Evolutionary conservation across 1,140 invertebrate genomes (phyloP).

Genomic region (Coptotermes formosanus): DNA sequence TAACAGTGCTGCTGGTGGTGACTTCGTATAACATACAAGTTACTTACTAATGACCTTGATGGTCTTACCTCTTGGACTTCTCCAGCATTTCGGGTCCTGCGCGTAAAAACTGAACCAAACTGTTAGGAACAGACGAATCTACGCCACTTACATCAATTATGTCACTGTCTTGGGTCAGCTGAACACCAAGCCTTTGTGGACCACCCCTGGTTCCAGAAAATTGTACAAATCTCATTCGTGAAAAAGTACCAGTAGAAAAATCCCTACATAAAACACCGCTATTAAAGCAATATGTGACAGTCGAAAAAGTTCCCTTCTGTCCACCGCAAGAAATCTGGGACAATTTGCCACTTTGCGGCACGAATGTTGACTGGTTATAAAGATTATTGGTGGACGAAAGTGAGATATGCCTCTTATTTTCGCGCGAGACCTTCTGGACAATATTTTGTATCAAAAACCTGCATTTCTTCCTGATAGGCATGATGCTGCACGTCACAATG

Average conservation of each 20-base stretch:
- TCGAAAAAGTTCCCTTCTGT: neutral
- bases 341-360: neutral
- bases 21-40: neutral
- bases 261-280: neutral
- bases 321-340: neutral
- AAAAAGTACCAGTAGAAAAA: slow-evolving; percentile 14
- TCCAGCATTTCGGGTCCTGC: slow-evolving; percentile 49
- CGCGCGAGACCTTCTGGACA: neutral
- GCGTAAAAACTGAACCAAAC: slow-evolving; percentile 56
- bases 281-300: neutral
- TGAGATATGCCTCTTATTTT: neutral
- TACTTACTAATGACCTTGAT: neutral
- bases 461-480: slow-evolving; percentile 1
- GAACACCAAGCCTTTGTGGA: slow-evolving; percentile 57
- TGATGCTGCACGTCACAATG: neutral
- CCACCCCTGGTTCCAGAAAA: slow-evolving; percentile 52
- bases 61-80: slow-evolving; percentile 54
- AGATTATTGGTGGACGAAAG: neutral
- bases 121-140: slow-evolving; percentile 58
- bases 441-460: neutral
- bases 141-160: slow-evolving; percentile 59
- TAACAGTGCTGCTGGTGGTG: neutral
- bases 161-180: slow-evolving; percentile 53
- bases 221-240: slow-evolving; percentile 52
- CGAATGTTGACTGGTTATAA: neutral